Percentiles rank a stretch among this genome's conserved stretches.
phyloP scores from a whole-genome alignment of 2,888 invertebrate species.

The Drosophila sordidula region DNA sequence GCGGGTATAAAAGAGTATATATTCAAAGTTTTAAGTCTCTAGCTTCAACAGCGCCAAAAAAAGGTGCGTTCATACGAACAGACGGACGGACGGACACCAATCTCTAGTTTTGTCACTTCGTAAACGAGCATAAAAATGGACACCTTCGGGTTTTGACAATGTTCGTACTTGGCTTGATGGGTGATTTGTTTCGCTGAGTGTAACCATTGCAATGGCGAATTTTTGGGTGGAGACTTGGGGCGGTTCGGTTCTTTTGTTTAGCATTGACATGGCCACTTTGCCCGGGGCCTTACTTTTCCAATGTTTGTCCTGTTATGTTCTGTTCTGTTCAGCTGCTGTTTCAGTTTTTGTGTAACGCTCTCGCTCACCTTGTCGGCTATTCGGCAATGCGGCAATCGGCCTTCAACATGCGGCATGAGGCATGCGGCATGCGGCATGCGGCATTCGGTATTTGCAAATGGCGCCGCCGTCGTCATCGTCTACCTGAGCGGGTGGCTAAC shows the following conservation, averaged over 20 bases:
- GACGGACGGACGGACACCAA: too few species aligned
- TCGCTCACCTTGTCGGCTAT: constrained; percentile 34
- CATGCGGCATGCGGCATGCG: constrained; percentile 27
- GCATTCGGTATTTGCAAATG: constrained; percentile 68
- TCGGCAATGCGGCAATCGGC: constrained; percentile 33
- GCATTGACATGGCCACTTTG: constrained; percentile 83
- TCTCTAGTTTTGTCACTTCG: too few species aligned
- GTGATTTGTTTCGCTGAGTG: background rate
- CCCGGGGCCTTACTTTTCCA: constrained; percentile 72
- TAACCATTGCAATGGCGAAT: constrained; percentile 29
- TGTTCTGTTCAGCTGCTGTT: constrained; percentile 43
- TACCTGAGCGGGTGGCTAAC: constrained; percentile 56
- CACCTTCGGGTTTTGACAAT: too few species aligned
- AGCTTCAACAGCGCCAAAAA: too few species aligned
- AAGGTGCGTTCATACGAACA: too few species aligned
- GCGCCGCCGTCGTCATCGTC: constrained; percentile 19
- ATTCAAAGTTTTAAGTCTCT: too few species aligned
- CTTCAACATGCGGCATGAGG: constrained; percentile 37
- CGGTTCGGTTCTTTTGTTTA: constrained; percentile 78
- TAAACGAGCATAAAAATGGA: too few species aligned
- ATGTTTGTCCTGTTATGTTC: constrained; percentile 70
- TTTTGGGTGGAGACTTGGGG: constrained; percentile 42
- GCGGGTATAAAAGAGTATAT: too few species aligned
- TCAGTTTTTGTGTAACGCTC: constrained; percentile 43
- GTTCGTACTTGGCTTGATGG: background rate